Evolutionary conservation across 2,888 invertebrate species (phyloP), one percentile per base, ranked within the genome.

Genomic region (Cephonodes hylas): DNA sequence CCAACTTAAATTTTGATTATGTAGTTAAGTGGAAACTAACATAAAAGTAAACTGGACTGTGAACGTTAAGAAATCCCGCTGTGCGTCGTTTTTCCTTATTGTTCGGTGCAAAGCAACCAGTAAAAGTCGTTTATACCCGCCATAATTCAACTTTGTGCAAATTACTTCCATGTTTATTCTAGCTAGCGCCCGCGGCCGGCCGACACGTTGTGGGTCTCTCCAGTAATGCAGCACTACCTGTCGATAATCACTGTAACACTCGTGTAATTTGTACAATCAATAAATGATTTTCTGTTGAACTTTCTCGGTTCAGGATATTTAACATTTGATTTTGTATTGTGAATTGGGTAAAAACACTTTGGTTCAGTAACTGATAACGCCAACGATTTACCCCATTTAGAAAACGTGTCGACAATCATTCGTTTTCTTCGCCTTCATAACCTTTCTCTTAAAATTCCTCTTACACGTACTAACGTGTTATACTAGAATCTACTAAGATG

Each of bases 141-240:
- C 31, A 18, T 31, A 53, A 10, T 31, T 53, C 27, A 53, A 27
- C 27, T 53, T 15, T 53, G 27, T 53, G 53, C 53, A 53, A 53
- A 53, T 53, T 53, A 53, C 53, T 53, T 31, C 53, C 31, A 53
- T 31, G 53, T 31, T 31, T 53, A 31, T 27, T 53, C 18, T n/a
- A 25, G 46, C 46, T 4, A 6, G 2, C 15, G 18, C 15, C 27
- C 18, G 18, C 23, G 6, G 10, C 7, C 18, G 18, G 18, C 53
- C 4, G 18, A 31, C 27, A 31, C n/a, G 38, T 13, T 13, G 38
- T 4, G 0, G 31, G 8, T 27, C 15, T 27, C 8, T 31, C 13
- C 2, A 23, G 45, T 38, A n/a, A 53, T 18, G 53, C 48, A 27
- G 18, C 22, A 45, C 0, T 27, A 10, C 18, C 18, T 46, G n/a